Evolutionary conservation across 2,888 invertebrate species (phyloP).

Genomic region (Chaetoderma sp.): DNA sequence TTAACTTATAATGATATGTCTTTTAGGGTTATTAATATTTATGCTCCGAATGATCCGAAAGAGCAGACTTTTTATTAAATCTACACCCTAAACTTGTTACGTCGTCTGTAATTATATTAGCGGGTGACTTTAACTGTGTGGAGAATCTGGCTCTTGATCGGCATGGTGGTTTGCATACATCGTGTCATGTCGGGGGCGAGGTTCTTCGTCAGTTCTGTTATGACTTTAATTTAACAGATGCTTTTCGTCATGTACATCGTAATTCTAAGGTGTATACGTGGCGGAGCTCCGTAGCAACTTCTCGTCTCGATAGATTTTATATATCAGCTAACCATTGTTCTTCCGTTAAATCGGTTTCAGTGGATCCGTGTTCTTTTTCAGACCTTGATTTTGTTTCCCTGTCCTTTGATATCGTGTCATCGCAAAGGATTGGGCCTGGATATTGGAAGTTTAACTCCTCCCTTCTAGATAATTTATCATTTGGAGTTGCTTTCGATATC

Average conservation of each 20-base stretch:
- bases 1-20: background rate
- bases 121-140: constrained; percentile 15
- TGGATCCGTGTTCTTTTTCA: background rate
- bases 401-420: background rate
- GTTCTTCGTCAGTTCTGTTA: background rate
- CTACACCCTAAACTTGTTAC: background rate
- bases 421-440: background rate
- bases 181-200: background rate
- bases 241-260: background rate
- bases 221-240: constrained; percentile 1
- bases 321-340: background rate
- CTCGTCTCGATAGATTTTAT: constrained; percentile 5
- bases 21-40: constrained; percentile 6
- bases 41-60: constrained; percentile 1
- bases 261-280: background rate
- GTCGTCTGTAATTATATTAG: background rate
- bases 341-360: background rate
- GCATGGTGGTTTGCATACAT: background rate
- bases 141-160: background rate
- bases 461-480: background rate
- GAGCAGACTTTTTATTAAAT: background rate
- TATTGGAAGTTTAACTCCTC: constrained; percentile 17
- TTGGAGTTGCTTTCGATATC: too few species aligned
- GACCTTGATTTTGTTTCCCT: constrained; percentile 12
- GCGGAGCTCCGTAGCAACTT: background rate